These are phyloP conservation scores for Actinernus sp. DNA, from an alignment of 92 coral and sea anemone genomes.

Conservation along the genomic window DNA sequence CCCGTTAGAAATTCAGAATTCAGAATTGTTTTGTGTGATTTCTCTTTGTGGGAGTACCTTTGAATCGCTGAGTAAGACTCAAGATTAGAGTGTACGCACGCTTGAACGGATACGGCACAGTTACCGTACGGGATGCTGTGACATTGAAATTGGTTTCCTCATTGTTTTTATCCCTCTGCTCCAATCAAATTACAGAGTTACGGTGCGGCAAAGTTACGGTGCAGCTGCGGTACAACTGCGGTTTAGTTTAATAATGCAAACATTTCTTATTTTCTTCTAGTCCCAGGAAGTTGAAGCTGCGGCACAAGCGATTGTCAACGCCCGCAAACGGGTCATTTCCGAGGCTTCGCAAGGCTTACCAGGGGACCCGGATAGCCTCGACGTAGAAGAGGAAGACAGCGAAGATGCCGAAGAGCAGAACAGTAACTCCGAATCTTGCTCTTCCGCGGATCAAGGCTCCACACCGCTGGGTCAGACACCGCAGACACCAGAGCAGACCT, in stretches of 20 bases:
- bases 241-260: too few relatives aligned
- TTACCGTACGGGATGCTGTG: too few relatives aligned
- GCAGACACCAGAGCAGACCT: slow-evolving; percentile 25
- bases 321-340: slow-evolving; percentile 57
- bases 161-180: too few relatives aligned
- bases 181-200: too few relatives aligned
- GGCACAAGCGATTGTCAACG: slow-evolving; percentile 40
- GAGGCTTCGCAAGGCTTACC: slow-evolving; percentile 37
- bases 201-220: too few relatives aligned
- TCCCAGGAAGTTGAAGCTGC: slow-evolving; percentile 54
- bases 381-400: slow-evolving; percentile 41
- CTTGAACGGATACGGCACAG: neutral
- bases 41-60: too few relatives aligned
- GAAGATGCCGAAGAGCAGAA: slow-evolving; percentile 6
- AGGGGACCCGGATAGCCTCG: slow-evolving; percentile 30
- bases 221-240: neutral
- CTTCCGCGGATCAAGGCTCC: neutral
- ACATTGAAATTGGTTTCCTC: too few relatives aligned
- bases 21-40: too few relatives aligned
- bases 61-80: too few relatives aligned
- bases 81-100: neutral
- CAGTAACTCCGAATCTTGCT: neutral
- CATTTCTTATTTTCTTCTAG: too few relatives aligned
- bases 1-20: too few relatives aligned
- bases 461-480: slow-evolving; percentile 31